Evolutionary conservation across 2,888 invertebrate species (phyloP), one percentile per base, ranked within the genome.

Genomic region (Drosophila phalerata): DNA sequence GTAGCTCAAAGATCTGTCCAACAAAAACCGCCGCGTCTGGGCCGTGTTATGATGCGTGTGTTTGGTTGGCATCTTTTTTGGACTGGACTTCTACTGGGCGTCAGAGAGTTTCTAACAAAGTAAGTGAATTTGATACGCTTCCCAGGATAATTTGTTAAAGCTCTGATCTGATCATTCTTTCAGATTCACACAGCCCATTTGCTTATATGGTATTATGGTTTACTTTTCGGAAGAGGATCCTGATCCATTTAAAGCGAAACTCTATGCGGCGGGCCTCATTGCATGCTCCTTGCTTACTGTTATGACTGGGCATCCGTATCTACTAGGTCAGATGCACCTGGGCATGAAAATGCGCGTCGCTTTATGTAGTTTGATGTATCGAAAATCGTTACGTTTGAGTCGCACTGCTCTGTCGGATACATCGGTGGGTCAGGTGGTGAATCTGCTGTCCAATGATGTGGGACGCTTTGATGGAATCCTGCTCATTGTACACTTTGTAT

Each of bases 401-500:
- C 95, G 95, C 91, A 94, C 94, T 0, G 95, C 97, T 0, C 88
- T 97, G 57, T 95, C 95, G 0, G 94, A 96, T 87, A 97, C 97
- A 4, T 97, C 97, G 0, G 93, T 94, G 11, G 95, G 95, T 1
- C 95, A 95, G 91, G 94, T 95, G 76, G 98, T 98, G 22, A 98
- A 99, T 93, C 94, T 99, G 2, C 94, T 99, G 72, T 98, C 98
- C 1, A 99, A 99, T 91, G 99, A 99, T 92, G 98, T 99, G 69
- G 97, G 97, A 89, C 91, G 92, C 15, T 87, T 92, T 30, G 92
- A 92, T 77, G 69, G 88, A 63, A 96, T 97, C 28, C 95, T 97
- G 73, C 95, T 98, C 77, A 97, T 98, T 91, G 93, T 98, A 2
- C 98, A 98, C 92, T 98, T 96, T 91, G 93, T 98, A 42, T 98